A percentile compares a stretch with the other conserved stretches of the same genome.
These are phyloP conservation scores for Neoitamus cyanurus DNA, from an alignment of 2,888 invertebrate species.

Conservation along the genomic window DNA sequence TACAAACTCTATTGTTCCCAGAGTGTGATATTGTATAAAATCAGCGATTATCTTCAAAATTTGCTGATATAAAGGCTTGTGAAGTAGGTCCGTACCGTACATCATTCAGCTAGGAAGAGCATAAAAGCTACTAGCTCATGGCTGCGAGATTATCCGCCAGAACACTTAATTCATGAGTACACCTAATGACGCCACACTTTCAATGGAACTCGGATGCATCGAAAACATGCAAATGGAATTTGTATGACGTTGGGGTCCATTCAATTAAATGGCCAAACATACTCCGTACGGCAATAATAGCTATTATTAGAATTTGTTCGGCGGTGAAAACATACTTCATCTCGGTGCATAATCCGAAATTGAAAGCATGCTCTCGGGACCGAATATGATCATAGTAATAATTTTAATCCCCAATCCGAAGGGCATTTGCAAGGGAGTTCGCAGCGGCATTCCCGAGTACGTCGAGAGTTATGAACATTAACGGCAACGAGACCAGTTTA, in stretches of 20 bases:
- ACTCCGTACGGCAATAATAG: conserved; percentile 28
- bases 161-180: conserved; percentile 33
- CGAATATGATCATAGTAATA: conserved; percentile 26
- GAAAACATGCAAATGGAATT: conserved; percentile 41
- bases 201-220: conserved; percentile 24
- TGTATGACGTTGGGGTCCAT: conserved; percentile 11
- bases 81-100: not conserved
- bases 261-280: conserved; percentile 37
- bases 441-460: not conserved
- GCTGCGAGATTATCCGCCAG: not conserved
- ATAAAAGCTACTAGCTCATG: not conserved
- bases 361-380: conserved; percentile 12
- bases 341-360: not conserved
- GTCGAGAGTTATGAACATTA: conserved; percentile 3
- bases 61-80: not conserved
- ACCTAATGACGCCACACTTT: conserved; percentile 19
- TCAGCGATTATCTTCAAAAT: not conserved
- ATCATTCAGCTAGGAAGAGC: not conserved
- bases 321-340: not conserved
- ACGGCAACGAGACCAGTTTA: not conserved
- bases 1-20: too few relatives aligned
- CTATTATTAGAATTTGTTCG: conserved; percentile 26
- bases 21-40: too few relatives aligned
- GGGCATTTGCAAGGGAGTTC: not conserved
- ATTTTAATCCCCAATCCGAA: conserved; percentile 18